Evolutionary conservation across 2,797 vertebrate species (phyloP).

Genomic region (Alfaro cultratus): DNA sequence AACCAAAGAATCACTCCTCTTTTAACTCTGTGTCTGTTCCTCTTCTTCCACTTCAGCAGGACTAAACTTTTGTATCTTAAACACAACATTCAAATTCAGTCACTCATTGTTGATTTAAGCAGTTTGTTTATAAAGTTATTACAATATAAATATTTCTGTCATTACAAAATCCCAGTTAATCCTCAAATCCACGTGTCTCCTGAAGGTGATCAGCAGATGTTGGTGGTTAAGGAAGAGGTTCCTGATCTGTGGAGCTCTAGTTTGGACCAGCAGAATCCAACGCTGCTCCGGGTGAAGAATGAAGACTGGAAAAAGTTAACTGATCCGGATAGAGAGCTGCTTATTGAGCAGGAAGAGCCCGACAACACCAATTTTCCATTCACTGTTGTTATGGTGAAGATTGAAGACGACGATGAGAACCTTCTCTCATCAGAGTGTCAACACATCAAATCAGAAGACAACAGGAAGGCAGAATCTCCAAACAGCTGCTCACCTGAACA

Average conservation of each 20-base stretch:
- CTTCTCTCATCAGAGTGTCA: not conserved
- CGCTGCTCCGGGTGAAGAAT: not conserved
- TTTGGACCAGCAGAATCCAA: not conserved
- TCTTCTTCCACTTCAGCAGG: not conserved
- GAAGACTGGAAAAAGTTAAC: constrained; percentile 5
- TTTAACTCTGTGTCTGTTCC: not conserved
- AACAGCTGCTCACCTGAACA: not conserved
- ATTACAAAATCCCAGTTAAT: not conserved
- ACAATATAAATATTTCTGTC: not conserved
- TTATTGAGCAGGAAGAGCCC: not conserved
- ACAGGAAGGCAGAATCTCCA: not conserved
- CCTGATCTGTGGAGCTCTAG: not conserved
- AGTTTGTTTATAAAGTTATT: not conserved
- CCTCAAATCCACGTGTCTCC: not conserved
- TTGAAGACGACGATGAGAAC: constrained; percentile 15
- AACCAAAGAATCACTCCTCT: not conserved
- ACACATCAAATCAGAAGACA: constrained; percentile 5
- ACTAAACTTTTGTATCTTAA: not conserved
- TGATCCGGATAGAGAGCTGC: not conserved
- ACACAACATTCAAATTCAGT: not conserved
- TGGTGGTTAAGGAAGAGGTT: constrained; percentile 8
- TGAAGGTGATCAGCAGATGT: not conserved
- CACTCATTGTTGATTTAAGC: not conserved
- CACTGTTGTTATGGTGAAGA: not conserved
- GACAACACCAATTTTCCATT: not conserved